Conservation (phyloP, 2,797 vertebrate genomes). For the Strix occidentalis region DNA sequence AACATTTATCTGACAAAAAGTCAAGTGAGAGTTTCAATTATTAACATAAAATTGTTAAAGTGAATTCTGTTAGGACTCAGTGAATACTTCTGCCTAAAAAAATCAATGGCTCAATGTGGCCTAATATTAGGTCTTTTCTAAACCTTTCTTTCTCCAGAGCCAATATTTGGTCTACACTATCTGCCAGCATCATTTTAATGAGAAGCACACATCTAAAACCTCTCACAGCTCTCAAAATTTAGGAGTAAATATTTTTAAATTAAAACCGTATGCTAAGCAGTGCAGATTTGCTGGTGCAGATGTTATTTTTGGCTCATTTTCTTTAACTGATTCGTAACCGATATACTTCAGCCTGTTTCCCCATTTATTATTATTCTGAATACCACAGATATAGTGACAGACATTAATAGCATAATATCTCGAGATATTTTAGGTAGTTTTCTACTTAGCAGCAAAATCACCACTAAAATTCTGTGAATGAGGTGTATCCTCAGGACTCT, state of each 20-base stretch:
- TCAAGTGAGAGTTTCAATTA: background rate
- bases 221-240: conserved; percentile 65
- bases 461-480: background rate
- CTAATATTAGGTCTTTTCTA: conserved; percentile 29
- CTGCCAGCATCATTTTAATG: conserved; percentile 63
- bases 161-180: conserved; percentile 45
- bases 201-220: conserved; percentile 69
- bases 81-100: background rate
- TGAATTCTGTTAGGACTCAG: background rate
- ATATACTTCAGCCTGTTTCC: background rate
- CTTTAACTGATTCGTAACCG: conserved; percentile 63
- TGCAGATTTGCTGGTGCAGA: conserved; percentile 59
- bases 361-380: background rate
- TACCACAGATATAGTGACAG: background rate
- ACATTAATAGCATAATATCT: background rate
- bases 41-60: background rate
- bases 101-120: background rate
- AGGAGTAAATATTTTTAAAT: conserved; percentile 71
- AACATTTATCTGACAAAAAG: background rate
- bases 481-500: background rate
- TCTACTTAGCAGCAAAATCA: background rate
- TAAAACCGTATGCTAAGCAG: conserved; percentile 64
- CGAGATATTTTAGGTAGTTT: background rate
- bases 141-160: conserved; percentile 17
- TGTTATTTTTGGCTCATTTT: conserved; percentile 70